A percentile compares a stretch with the other conserved stretches of the same genome.
These are phyloP conservation scores for Toxonevra muliebris DNA, from an alignment of 2,888 invertebrate genomes.

Conservation along the genomic window DNA sequence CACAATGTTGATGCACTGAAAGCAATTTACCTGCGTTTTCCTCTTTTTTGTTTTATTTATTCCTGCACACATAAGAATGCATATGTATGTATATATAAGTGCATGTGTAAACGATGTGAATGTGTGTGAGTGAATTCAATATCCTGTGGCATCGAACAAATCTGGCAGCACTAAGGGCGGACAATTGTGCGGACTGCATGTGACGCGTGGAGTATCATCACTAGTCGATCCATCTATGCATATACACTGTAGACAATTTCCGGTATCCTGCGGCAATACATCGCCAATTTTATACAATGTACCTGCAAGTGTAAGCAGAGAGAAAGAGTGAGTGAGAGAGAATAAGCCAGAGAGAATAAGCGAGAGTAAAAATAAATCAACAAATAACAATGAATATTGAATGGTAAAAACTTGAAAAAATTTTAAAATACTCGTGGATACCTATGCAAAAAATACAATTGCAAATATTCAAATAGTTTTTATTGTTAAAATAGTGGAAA, in stretches of 20 bases:
- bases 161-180: conserved; percentile 64
- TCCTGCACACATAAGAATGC: no score
- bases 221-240: conserved; percentile 69
- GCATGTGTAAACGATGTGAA: no score
- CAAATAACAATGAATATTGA: conserved; percentile 5
- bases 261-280: conserved; percentile 74
- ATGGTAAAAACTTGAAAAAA: no score
- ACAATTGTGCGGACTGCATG: conserved; percentile 65
- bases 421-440: no score
- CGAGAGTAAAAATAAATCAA: neutral
- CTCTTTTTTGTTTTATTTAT: no score
- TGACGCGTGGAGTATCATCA: conserved; percentile 63
- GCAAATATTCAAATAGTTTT: no score
- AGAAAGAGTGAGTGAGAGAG: no score
- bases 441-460: no score
- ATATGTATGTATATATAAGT: no score
- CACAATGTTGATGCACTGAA: no score
- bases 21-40: no score
- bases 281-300: conserved; percentile 73
- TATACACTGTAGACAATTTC: conserved; percentile 76
- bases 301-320: conserved; percentile 64
- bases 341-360: neutral
- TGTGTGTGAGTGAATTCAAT: conserved; percentile 48
- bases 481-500: no score
- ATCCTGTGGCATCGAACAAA: conserved; percentile 65